Evolutionary conservation across 2,113 vertebrate genomes (phyloP).

Genomic region (Mustela nigripes): DNA sequence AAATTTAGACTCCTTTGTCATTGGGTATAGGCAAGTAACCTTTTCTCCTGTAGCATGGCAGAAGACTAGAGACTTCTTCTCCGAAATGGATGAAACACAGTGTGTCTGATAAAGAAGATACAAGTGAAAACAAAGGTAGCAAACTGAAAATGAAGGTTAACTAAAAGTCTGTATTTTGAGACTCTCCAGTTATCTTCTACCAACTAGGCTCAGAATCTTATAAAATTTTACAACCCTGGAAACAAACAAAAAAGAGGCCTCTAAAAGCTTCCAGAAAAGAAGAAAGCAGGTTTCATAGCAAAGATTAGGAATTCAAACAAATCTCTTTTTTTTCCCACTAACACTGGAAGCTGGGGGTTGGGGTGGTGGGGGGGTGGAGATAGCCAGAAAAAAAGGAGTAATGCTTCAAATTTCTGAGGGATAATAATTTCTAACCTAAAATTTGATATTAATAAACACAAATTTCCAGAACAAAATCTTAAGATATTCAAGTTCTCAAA

Average conservation of each 20-base stretch:
- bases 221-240: neutral
- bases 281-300: neutral
- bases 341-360: neutral
- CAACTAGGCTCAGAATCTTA: neutral
- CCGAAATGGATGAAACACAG: neutral
- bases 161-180: neutral
- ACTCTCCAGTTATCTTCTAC: neutral
- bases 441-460: neutral
- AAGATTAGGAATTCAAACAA: neutral
- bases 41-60: neutral
- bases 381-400: neutral
- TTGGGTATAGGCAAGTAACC: neutral
- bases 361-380: neutral
- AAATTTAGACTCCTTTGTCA: neutral
- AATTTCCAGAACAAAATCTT: conserved; percentile 19
- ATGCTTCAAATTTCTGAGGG: neutral
- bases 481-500: neutral
- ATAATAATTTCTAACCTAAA: neutral
- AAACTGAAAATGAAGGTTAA: neutral
- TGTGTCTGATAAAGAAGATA: neutral
- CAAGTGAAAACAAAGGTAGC: neutral
- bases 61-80: neutral
- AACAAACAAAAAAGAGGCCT: conserved; percentile 6
- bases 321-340: neutral
- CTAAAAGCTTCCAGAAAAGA: conserved; percentile 8